phyloP scores from a whole-genome alignment of 2,888 invertebrate species.

The Limnephilus marmoratus region DNA sequence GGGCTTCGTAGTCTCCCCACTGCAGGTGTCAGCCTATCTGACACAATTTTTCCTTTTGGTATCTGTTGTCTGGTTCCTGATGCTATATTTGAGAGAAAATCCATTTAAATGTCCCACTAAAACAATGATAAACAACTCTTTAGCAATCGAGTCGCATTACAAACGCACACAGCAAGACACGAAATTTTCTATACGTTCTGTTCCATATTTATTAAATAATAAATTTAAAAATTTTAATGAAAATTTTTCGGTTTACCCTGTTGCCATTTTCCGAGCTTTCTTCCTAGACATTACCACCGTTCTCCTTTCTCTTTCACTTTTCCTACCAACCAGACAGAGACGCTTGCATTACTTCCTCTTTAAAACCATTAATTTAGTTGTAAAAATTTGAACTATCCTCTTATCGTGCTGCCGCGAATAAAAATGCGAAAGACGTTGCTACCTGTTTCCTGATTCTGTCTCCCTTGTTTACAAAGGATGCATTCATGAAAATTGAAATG shows the following conservation, averaged over 20 bases:
- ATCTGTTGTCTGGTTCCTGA: no score
- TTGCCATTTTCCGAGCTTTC: background rate
- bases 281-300: background rate
- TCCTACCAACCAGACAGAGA: background rate
- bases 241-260: background rate
- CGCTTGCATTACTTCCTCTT: background rate
- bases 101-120: no score
- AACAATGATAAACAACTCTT: no score
- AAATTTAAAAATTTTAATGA: no score
- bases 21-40: no score
- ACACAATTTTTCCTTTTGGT: no score
- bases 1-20: no score
- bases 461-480: background rate
- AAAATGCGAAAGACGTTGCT: background rate
- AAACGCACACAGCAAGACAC: no score
- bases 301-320: background rate
- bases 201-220: no score
- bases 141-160: no score
- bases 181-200: no score
- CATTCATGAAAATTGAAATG: background rate
- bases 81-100: no score
- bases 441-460: background rate
- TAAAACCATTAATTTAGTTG: background rate
- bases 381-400: background rate
- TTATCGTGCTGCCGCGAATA: background rate